Base-by-base conservation (phyloP, 2,797 vertebrate species). In the Danio tinwini region DNA sequence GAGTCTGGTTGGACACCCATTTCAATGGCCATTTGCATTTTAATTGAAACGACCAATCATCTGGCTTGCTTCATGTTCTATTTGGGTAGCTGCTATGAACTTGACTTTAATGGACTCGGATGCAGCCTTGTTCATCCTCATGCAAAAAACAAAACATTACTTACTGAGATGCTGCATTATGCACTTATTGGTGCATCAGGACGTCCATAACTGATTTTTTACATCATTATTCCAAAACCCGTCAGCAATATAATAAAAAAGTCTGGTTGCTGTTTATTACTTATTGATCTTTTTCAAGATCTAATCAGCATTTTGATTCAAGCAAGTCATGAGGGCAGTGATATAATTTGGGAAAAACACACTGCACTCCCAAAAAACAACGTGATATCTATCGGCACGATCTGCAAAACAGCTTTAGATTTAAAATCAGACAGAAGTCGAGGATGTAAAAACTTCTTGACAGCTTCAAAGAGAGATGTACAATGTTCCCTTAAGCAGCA, bases 1-100 rank as follows among this genome's bases (percentile, higher is more conserved):
- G 7, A 68, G 65, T 50, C 40, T 63, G 49, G 64, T 7, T 74
- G 13, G 56, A 64, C 40, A 52, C 49, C 8, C 0, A 59, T 52
- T 67, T 71, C 55, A 76, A 53, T 68, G 45, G 16, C 13, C 5
- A 86, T 88, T 84, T 87, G 77, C 82, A 77, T 87, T 86, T 85
- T 67, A 65, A 83, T 83, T 86, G 82, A 70, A 63, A 14, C 16
- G 40, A 77, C 73, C 83, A 80, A 77, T 78, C 76, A 56, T 65
- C 69, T 84, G 80, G 72, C 75, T 71, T 17, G 14, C 42, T 64
- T 50, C 9, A 76, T 73, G 56, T 53, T 58, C 29, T 63, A 16
- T 39, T 63, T 65, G 3, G 16, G 62, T 61, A 80, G 65, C 13
- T 45, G 16, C 45, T 62, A 53, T 68, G 13, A 45, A 53, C 47